Percentiles rank a stretch among this genome's conserved stretches.
phyloP scores from a whole-genome alignment of 2,888 invertebrate species.

The Parnassius apollo region DNA sequence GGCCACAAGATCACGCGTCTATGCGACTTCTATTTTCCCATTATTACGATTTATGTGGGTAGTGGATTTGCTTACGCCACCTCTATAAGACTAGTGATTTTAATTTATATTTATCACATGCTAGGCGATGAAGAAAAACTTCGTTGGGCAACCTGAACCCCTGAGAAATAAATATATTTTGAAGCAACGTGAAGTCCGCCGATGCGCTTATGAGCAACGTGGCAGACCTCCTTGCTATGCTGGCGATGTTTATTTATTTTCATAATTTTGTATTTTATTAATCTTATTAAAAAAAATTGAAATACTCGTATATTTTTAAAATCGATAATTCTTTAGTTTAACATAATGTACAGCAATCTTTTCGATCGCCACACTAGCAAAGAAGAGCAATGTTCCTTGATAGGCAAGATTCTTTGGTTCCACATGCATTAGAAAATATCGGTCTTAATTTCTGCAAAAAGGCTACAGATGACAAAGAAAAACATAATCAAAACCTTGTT shows the following conservation, averaged over 20 bases:
- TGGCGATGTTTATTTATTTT: slow-evolving; percentile 26
- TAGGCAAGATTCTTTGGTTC: slow-evolving; percentile 61
- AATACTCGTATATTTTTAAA: neutral
- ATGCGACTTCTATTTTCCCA: too few relatives aligned
- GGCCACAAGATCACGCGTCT: too few relatives aligned
- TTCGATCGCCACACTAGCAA: slow-evolving; percentile 64
- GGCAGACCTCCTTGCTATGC: too few relatives aligned
- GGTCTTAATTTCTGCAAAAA: slow-evolving; percentile 39
- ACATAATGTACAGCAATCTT: slow-evolving; percentile 50
- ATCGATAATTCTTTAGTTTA: slow-evolving; percentile 63
- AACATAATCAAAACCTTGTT: slow-evolving; percentile 45
- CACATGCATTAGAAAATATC: slow-evolving; percentile 45
- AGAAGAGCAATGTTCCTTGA: slow-evolving; percentile 72
- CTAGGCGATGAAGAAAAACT: too few relatives aligned
- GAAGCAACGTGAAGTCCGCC: too few relatives aligned
- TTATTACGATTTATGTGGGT: too few relatives aligned
- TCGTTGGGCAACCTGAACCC: too few relatives aligned
- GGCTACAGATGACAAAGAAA: slow-evolving; percentile 39
- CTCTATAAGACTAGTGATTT: too few relatives aligned
- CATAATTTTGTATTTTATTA: slow-evolving; percentile 22
- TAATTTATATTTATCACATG: too few relatives aligned
- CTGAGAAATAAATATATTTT: too few relatives aligned
- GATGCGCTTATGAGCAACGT: too few relatives aligned
- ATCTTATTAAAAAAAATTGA: neutral
- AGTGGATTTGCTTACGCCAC: too few relatives aligned